Conservation (phyloP, 2,113 vertebrate genomes). For the Chionodraco myersi region DNA sequence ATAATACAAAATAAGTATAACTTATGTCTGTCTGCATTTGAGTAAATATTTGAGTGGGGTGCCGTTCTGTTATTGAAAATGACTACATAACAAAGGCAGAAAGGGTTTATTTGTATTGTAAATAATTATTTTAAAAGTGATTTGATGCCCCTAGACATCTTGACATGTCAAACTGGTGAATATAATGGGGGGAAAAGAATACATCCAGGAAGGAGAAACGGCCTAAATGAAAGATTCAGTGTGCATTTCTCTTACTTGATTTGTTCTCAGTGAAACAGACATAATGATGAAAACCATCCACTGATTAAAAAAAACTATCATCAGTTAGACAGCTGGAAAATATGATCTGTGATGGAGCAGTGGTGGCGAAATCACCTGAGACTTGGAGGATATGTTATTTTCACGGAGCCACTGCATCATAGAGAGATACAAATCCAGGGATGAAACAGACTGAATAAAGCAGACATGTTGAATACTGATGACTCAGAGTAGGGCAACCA, state of each 20-base stretch:
- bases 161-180: constrained; percentile 10
- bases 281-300: constrained; percentile 19
- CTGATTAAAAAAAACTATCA: constrained; percentile 24
- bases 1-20: not conserved
- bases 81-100: not conserved
- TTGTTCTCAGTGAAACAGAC: constrained; percentile 11
- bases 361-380: constrained; percentile 26
- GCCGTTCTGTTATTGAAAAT: constrained; percentile 2
- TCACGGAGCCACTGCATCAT: constrained; percentile 19
- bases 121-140: not conserved
- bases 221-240: not conserved
- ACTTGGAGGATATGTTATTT: constrained; percentile 40
- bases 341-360: constrained; percentile 35
- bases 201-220: not conserved
- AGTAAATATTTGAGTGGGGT: not conserved
- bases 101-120: not conserved
- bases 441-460: constrained; percentile 40
- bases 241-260: constrained; percentile 12
- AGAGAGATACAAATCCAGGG: constrained; percentile 37
- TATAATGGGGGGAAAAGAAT: not conserved
- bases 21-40: not conserved
- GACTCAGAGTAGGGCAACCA: constrained; percentile 30
- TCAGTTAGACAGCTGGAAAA: constrained; percentile 35
- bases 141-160: not conserved
- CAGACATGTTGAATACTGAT: constrained; percentile 20